Base-by-base conservation (phyloP, 92 coral and sea anemone species). In the Zoanthus solanderi region DNA sequence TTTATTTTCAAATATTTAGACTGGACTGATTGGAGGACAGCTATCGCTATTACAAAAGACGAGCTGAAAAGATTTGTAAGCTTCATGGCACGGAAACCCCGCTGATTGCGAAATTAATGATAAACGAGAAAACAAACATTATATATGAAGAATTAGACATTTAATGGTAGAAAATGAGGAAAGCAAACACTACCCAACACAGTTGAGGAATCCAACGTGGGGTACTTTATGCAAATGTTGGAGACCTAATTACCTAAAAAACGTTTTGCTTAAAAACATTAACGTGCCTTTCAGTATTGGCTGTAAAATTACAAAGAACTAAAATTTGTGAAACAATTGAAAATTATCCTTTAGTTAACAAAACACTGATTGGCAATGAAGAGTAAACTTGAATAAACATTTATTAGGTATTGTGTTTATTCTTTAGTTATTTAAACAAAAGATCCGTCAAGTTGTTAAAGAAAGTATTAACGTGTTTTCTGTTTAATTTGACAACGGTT, bases 401-500 rank as follows among this genome's bases (percentile, higher is more conserved):
- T 23, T 23, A 18, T 14, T 32, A 53, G 28, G 30, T 77, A 81
- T 66, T 61, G 18, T 81, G 28, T 80, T 80, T 63, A 14, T 63
- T 18, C 57, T 37, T 8, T 30, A 81, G 58, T 65, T 28, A 23
- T 46, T 31, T 15, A 45, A 23, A 81, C 85, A 81, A 81, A 81
- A 34, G 63, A 81, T 30, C 60, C 46, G 72, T 57, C 84, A 61
- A 81, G 46, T 23, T 44, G 60, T 79, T 29, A 44, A 17, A 30
- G 17, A 79, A 61, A 79, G 74, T 37, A 34, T 73, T 58, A 11
- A 79, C 42, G 5, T 61, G 72, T 79, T 42, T 63, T 10, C 37
- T 7, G 28, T 46, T 54, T 81, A 66, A 67, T 66, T 81, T 47
- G 53, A 44, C 85, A 81, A 81, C 74, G 47, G 30, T 58, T 46